phyloP scores from a whole-genome alignment of 2,888 invertebrate genomes.

The Drosophila tripunctata region DNA sequence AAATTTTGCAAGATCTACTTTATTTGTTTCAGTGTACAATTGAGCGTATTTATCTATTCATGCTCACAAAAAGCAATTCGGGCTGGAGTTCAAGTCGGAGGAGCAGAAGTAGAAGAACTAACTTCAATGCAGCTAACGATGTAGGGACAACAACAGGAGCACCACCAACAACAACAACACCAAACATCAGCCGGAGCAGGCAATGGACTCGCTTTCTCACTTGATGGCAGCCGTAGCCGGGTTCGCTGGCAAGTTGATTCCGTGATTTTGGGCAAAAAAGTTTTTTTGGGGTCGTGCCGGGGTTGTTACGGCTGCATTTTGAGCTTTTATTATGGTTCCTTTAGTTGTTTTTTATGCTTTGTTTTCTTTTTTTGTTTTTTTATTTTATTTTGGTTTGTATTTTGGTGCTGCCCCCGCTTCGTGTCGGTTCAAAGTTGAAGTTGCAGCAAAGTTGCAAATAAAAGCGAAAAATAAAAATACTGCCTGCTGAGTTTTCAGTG shows the following conservation, averaged over 20 bases:
- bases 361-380: conserved; percentile 30
- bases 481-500: conserved; percentile 70
- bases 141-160: conserved; percentile 59
- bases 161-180: background rate
- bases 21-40: too few species aligned
- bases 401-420: conserved; percentile 32
- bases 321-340: conserved; percentile 74
- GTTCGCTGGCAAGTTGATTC: conserved; percentile 69
- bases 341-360: too few species aligned
- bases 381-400: conserved; percentile 22
- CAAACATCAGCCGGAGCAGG: conserved; percentile 10
- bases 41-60: conserved; percentile 78
- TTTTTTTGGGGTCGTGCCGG: conserved; percentile 56
- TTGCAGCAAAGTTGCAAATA: conserved; percentile 67
- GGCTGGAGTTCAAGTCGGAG: background rate
- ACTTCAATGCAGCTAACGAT: conserved; percentile 79
- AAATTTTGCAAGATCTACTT: too few species aligned
- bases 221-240: conserved; percentile 25
- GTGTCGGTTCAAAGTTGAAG: conserved; percentile 74
- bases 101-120: conserved; percentile 9
- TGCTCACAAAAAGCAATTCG: conserved; percentile 71
- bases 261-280: conserved; percentile 72
- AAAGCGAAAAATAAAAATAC: conserved; percentile 48
- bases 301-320: conserved; percentile 65
- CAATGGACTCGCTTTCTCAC: conserved; percentile 63